Conservation (phyloP, 1,140 invertebrate species). For the Calycopis cecrops region DNA sequence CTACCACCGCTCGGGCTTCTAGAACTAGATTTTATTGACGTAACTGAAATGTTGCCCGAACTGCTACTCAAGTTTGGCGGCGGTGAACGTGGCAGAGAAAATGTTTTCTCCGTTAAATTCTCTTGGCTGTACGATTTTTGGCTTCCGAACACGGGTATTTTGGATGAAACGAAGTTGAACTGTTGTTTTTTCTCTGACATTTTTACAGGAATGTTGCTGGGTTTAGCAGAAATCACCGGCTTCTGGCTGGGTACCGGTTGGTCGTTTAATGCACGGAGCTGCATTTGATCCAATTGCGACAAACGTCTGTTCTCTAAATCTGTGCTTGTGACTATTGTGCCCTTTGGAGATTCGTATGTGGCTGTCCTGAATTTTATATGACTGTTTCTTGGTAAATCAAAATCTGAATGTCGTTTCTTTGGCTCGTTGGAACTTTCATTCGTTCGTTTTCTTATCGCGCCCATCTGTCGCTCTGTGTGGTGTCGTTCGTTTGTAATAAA, state of each 20-base stretch:
- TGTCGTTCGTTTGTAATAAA: conserved; percentile 69
- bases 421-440: conserved; percentile 51
- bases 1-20: conserved; percentile 68
- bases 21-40: conserved; percentile 71
- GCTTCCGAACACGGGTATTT: conserved; percentile 70
- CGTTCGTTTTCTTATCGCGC: conserved; percentile 55
- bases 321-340: conserved; percentile 64
- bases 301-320: conserved; percentile 66
- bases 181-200: conserved; percentile 48
- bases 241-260: conserved; percentile 44
- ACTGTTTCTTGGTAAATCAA: conserved; percentile 69
- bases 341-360: conserved; percentile 74
- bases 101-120: conserved; percentile 62
- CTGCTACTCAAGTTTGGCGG: conserved; percentile 54
- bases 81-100: conserved; percentile 58
- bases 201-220: conserved; percentile 71
- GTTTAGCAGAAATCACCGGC: conserved; percentile 61
- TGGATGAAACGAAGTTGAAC: conserved; percentile 58
- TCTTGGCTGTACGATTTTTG: conserved; percentile 70
- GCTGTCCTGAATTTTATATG: conserved; percentile 78
- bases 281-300: conserved; percentile 67
- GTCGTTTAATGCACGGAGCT: conserved; percentile 34
- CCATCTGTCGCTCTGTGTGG: conserved; percentile 58
- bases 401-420: conserved; percentile 72
- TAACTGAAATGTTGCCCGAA: conserved; percentile 68